phyloP scores from a whole-genome alignment of 2,888 invertebrate species.

The Dolichomitus sp. region DNA sequence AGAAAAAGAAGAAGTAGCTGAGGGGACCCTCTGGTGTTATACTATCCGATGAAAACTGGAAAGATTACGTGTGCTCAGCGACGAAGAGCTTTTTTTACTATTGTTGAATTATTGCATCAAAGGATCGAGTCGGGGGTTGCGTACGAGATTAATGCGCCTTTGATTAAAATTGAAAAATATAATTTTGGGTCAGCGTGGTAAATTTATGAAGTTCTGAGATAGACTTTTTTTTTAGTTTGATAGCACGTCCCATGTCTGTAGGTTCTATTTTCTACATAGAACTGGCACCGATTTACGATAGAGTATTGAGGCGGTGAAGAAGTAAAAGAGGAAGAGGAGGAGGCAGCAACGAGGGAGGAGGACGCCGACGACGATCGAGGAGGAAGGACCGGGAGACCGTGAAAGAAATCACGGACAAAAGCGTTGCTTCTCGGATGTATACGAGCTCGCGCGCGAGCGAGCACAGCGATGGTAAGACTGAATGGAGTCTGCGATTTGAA shows the following conservation, averaged over 20 bases:
- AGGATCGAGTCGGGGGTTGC: conserved; percentile 11
- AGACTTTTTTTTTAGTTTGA: not conserved
- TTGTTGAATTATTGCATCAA: conserved; percentile 37
- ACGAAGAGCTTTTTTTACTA: conserved; percentile 43
- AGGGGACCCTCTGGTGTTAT: conserved; percentile 8
- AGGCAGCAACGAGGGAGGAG: conserved; percentile 70
- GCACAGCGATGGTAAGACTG: conserved; percentile 70
- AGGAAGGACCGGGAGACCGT: conserved; percentile 64
- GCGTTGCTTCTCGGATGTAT: conserved; percentile 64
- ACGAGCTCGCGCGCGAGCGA: conserved; percentile 53
- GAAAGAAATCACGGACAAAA: conserved; percentile 70
- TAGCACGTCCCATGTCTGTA: not conserved
- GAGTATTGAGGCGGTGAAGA: conserved; percentile 46
- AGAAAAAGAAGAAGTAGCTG: conserved; percentile 16
- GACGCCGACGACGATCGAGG: conserved; percentile 68
- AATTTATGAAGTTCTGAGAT: not conserved
- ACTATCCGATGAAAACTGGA: conserved; percentile 60
- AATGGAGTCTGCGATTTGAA: conserved; percentile 85
- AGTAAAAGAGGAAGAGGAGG: conserved; percentile 66
- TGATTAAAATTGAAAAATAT: not conserved
- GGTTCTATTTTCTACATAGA: not conserved
- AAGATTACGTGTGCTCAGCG: conserved; percentile 62
- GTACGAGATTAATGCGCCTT: conserved; percentile 20
- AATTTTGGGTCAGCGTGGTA: not conserved
- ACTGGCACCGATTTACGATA: not conserved